Evolutionary conservation across 1,140 invertebrate genomes (phyloP).

Genomic region (Hermatobates lingyangjiaoensis): DNA sequence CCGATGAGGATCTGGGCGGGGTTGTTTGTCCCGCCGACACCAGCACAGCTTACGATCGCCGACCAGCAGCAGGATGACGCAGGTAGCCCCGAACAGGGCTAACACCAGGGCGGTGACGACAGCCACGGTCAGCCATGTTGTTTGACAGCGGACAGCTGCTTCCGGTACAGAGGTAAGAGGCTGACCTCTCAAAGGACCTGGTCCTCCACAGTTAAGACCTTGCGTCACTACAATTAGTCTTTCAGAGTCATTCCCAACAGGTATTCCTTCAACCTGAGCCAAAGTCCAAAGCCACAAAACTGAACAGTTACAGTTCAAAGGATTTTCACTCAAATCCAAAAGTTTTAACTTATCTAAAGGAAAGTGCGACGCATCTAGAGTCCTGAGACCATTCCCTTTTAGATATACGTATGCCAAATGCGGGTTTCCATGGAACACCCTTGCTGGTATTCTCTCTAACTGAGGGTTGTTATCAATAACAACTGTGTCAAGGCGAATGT

Average conservation of each 20-base stretch:
- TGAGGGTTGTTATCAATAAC: slow-evolving; percentile 55
- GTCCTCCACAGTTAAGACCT: slow-evolving; percentile 30
- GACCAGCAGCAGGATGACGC: slow-evolving; percentile 31
- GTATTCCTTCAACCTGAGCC: slow-evolving; percentile 23
- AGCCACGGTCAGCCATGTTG: slow-evolving; percentile 35
- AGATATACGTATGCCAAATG: slow-evolving; percentile 50
- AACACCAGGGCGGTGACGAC: slow-evolving; percentile 33
- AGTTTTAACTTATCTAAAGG: slow-evolving; percentile 50
- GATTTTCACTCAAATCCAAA: slow-evolving; percentile 57
- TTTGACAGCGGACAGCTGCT: slow-evolving; percentile 36
- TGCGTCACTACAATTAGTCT: slow-evolving; percentile 4
- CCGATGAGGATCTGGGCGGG: slow-evolving; percentile 28
- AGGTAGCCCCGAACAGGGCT: slow-evolving; percentile 22
- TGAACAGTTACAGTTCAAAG: slow-evolving; percentile 70
- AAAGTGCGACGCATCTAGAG: slow-evolving; percentile 55
- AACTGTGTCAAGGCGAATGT: slow-evolving; percentile 57
- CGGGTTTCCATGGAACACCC: slow-evolving; percentile 54
- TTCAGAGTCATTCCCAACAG: not conserved
- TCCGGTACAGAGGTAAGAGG: slow-evolving; percentile 32
- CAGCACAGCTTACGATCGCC: slow-evolving; percentile 26
- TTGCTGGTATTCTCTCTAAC: slow-evolving; percentile 42
- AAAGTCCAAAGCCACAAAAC: slow-evolving; percentile 68
- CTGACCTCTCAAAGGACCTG: slow-evolving; percentile 28
- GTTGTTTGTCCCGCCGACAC: slow-evolving; percentile 25
- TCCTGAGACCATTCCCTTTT: slow-evolving; percentile 45